A percentile compares a stretch with the other conserved stretches of the same genome.
Evolutionary conservation across 2,113 vertebrate species (phyloP).

Genomic region (Oryzias javanicus): DNA sequence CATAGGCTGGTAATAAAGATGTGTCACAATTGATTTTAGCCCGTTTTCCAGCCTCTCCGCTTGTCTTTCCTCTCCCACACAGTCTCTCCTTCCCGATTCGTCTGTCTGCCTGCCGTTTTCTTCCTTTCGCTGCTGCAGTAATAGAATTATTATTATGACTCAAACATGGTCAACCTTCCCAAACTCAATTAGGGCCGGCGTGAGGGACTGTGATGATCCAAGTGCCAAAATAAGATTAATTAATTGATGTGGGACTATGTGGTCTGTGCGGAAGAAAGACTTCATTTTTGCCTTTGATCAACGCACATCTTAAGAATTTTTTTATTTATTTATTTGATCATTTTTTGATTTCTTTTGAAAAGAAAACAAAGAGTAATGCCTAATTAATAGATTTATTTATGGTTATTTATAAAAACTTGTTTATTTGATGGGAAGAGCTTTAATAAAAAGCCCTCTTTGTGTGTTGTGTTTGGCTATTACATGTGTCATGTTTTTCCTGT

Average conservation of each 20-base stretch:
- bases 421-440: neutral
- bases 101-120: slow-evolving; percentile 2
- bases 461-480: no score
- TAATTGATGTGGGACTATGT: neutral
- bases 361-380: no score
- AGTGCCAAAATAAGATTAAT: slow-evolving; percentile 11
- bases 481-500: neutral
- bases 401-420: no score
- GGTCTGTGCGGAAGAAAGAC: slow-evolving; percentile 5
- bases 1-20: slow-evolving; percentile 74
- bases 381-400: no score
- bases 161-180: slow-evolving; percentile 48
- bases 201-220: slow-evolving; percentile 35
- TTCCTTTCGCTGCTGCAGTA: slow-evolving; percentile 29
- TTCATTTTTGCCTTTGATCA: slow-evolving; percentile 24
- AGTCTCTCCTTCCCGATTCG: neutral
- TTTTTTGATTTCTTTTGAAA: neutral
- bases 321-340: neutral
- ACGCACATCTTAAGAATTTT: slow-evolving; percentile 33
- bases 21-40: slow-evolving; percentile 74
- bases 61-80: neutral
- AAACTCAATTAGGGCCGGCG: slow-evolving; percentile 56
- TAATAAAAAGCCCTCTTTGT: neutral
- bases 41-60: slow-evolving; percentile 9
- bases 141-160: slow-evolving; percentile 44